Base-by-base conservation (phyloP, 2,888 invertebrate species). In the Ligdia adustata region DNA sequence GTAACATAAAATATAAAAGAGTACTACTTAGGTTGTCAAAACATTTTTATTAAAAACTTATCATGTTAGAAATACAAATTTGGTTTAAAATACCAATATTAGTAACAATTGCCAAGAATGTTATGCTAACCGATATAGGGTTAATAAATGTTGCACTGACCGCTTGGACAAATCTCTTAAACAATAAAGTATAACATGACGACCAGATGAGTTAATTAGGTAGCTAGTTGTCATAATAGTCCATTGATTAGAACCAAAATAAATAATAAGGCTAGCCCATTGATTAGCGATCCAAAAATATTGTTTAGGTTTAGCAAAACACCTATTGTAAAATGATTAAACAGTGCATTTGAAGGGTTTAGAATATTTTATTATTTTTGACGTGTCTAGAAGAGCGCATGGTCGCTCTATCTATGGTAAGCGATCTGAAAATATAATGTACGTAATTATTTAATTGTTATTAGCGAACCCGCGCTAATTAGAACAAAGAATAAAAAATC, bases 231-330 rank as follows among this genome's bases (percentile, higher is more conserved):
- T 70, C 69, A 79, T 80, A 87, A 88, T 79, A 84, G 11, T 28
- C 69, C 74, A 85, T 85, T 85, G 79, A 85, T 74, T 77, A 79
- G 73, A 72, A 64, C 20, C 60, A 74, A 71, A 79, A 76, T 70
- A 76, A 66, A 71, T 57, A 67, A 68, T 61, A 66, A 54, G 40
- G 27, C 12, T 35, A 39, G 9, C 13, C 15, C n/a, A n/a, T 11
- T 32, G 18, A 45, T 52, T 37, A 22, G 14, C 24, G 9, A 31
- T 34, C 40, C 24, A 52, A 41, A 55, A 49, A 52, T 39, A 43
- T 32, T 20, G 34, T 27, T 37, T 37, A 7, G n/a, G 9, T 27
- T 37, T n/a, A 7, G 27, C 14, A 14, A 7, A 12, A 27, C 3
- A 4, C 9, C 37, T 12, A 27, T 37, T 37, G 27, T 16, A 2